A percentile compares a stretch with the other conserved stretches of the same genome.
Conservation (phyloP, 2,113 vertebrate species). For the Bettongia penicillata region DNA sequence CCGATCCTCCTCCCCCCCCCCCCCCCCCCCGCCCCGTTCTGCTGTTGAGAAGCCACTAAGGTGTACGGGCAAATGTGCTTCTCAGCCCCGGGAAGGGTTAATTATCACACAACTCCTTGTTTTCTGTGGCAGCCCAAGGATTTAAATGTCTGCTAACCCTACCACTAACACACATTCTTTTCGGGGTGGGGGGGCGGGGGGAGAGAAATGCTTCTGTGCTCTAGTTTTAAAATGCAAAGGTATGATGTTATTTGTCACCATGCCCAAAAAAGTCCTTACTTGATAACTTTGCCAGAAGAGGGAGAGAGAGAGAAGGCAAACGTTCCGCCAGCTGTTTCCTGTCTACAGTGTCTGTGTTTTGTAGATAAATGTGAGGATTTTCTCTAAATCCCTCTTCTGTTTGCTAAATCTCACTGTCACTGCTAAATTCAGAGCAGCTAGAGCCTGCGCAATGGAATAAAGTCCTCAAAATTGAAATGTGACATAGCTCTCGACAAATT, state of each 20-base stretch:
- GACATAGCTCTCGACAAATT: conserved; percentile 96
- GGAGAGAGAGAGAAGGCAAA: conserved; percentile 95
- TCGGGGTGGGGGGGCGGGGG: conserved; percentile 77
- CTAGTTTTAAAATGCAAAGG: conserved; percentile 91
- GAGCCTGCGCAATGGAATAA: conserved; percentile 99
- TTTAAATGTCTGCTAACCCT: conserved; percentile 81
- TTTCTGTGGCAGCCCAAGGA: conserved; percentile 77
- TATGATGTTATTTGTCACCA: conserved; percentile 99
- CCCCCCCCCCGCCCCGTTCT: not conserved
- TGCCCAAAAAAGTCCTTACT: conserved; percentile 99
- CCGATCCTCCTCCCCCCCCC: not conserved
- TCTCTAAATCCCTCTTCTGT: conserved; percentile 99
- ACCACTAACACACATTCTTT: conserved; percentile 87
- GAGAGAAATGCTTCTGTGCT: conserved; percentile 87
- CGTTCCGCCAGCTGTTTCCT: conserved; percentile 99
- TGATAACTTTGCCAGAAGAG: conserved; percentile 99
- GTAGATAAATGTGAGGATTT: conserved; percentile 99
- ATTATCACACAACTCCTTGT: conserved; percentile 73
- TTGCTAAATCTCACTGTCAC: conserved; percentile 99
- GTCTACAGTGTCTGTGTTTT: conserved; percentile 99
- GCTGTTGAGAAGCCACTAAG: conserved; percentile 22
- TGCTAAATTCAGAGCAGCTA: conserved; percentile 94
- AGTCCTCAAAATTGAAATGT: conserved; percentile 99
- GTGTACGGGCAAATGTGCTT: conserved; percentile 58
- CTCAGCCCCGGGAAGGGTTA: conserved; percentile 76